Conservation (phyloP, 2,888 invertebrate genomes). For the Hesperia comma region DNA sequence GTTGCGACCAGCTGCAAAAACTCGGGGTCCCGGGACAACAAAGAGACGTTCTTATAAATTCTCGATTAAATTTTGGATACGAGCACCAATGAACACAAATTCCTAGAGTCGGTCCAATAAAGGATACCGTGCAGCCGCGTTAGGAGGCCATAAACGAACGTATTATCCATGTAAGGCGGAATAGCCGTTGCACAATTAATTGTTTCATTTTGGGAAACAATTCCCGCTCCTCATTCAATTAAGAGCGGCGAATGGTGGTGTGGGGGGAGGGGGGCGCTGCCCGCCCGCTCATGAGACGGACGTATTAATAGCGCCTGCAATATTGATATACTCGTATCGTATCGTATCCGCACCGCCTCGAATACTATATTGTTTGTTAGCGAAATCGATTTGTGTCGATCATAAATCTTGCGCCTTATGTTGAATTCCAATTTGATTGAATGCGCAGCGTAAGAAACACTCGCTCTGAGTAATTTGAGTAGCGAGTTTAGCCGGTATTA, state of each 20-base stretch:
- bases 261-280: conserved; percentile 54
- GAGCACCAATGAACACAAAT: conserved; percentile 83
- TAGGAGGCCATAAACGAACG: conserved; percentile 84
- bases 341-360: conserved; percentile 78
- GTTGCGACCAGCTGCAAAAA: conserved; percentile 72
- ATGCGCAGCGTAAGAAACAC: conserved; percentile 64
- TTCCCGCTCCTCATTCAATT: conserved; percentile 85
- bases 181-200: conserved; percentile 85
- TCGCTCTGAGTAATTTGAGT: conserved; percentile 42
- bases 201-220: conserved; percentile 85
- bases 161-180: conserved; percentile 85
- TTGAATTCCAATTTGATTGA: conserved; percentile 80
- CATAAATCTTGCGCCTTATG: conserved; percentile 84
- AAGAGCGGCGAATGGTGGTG: conserved; percentile 81
- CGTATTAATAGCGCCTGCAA: conserved; percentile 84
- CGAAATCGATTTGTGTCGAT: conserved; percentile 84
- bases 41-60: conserved; percentile 79
- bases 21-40: conserved; percentile 65
- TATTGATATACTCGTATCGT: conserved; percentile 83
- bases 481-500: conserved; percentile 32
- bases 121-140: conserved; percentile 83
- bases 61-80: conserved; percentile 82
- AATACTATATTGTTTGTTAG: conserved; percentile 84
- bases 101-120: conserved; percentile 83
- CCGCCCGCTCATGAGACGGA: conserved; percentile 81